phyloP scores from a whole-genome alignment of 2,797 vertebrate genomes.

The Furcifer pardalis region DNA sequence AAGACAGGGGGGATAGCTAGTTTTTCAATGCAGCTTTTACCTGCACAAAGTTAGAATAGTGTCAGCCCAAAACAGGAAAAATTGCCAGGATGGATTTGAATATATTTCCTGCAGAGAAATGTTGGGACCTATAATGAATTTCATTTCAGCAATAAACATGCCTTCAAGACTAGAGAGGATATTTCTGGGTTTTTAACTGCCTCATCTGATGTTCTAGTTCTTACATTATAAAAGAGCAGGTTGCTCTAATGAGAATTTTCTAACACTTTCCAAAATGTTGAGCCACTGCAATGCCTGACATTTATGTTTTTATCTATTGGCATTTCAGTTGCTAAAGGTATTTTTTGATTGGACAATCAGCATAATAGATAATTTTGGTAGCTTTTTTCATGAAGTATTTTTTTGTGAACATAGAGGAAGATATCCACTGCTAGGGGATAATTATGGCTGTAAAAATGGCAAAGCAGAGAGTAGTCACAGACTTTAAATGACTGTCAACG shows the following conservation, averaged over 20 bases:
- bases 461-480: too few relatives aligned
- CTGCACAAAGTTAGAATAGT: not conserved
- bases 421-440: too few relatives aligned
- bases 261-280: not conserved
- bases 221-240: not conserved
- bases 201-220: not conserved
- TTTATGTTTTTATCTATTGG: not conserved
- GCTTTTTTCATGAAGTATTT: not conserved
- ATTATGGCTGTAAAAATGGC: not conserved
- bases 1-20: not conserved
- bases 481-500: too few relatives aligned
- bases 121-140: not conserved
- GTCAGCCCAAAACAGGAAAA: not conserved
- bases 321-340: not conserved
- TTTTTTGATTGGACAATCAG: not conserved
- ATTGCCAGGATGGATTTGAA: not conserved
- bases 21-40: not conserved
- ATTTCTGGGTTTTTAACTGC: slow-evolving; percentile 10
- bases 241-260: slow-evolving; percentile 17
- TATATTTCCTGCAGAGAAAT: not conserved
- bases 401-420: too few relatives aligned
- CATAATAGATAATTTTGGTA: not conserved
- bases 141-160: not conserved
- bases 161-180: not conserved
- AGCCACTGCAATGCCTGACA: fast-evolving